phyloP scores from a whole-genome alignment of 2,888 invertebrate species.

The Charanyca ferruginea region DNA sequence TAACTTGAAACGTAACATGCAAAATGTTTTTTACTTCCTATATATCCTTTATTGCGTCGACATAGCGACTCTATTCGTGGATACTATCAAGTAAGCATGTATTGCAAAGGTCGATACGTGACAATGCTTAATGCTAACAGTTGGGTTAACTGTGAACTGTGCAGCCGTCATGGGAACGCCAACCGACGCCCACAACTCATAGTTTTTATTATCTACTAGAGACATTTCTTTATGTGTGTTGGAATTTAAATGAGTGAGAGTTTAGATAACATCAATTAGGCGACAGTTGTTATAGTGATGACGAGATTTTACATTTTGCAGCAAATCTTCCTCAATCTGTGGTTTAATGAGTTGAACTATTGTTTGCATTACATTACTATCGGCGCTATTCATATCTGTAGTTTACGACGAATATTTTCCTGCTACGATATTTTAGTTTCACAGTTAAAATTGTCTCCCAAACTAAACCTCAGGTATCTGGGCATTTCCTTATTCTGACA shows the following conservation, averaged over 20 bases:
- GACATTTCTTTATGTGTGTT: slow-evolving; percentile 53
- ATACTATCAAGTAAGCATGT: slow-evolving; percentile 44
- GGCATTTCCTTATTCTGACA: no score
- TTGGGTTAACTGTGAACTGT: slow-evolving; percentile 82
- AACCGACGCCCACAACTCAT: slow-evolving; percentile 70
- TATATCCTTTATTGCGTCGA: slow-evolving; percentile 54
- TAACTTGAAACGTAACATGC: slow-evolving; percentile 61
- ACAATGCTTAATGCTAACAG: slow-evolving; percentile 72
- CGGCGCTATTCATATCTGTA: slow-evolving; percentile 10
- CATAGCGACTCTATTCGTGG: slow-evolving; percentile 67
- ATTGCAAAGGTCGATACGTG: slow-evolving; percentile 69
- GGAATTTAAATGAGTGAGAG: slow-evolving; percentile 66
- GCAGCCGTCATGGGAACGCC: slow-evolving; percentile 80
- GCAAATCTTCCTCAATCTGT: slow-evolving; percentile 7
- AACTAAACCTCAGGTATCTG: slow-evolving; percentile 41
- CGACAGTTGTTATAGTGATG: slow-evolving; percentile 2
- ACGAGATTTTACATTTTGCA: slow-evolving; percentile 19
- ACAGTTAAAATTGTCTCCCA: slow-evolving; percentile 40
- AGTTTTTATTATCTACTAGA: slow-evolving; percentile 65
- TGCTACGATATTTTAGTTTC: slow-evolving; percentile 29
- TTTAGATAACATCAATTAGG: slow-evolving; percentile 55
- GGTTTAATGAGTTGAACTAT: neutral
- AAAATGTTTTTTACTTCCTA: slow-evolving; percentile 54
- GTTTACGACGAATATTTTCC: slow-evolving; percentile 16
- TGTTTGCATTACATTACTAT: slow-evolving; percentile 15